Evolutionary conservation across 1,140 invertebrate species (phyloP).

Genomic region (Heliothis virescens): DNA sequence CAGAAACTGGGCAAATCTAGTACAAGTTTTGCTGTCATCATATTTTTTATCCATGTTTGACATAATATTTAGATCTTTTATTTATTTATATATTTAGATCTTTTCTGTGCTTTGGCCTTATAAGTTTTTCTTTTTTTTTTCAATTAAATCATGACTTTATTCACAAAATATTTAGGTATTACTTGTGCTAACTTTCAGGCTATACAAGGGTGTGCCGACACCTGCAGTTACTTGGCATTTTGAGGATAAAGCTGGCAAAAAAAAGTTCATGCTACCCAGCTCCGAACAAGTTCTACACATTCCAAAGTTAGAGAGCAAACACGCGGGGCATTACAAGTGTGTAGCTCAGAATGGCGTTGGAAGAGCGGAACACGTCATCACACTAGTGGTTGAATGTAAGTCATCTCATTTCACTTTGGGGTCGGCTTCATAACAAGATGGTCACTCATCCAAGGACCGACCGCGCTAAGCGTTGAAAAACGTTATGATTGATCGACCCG

Average conservation of each 20-base stretch:
- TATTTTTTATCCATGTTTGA: too few species aligned
- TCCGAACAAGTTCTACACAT: neutral
- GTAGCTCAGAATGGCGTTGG: constrained; percentile 8
- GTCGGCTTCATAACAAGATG: too few species aligned
- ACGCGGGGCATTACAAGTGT: constrained; percentile 21
- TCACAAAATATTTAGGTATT: neutral
- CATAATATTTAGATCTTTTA: too few species aligned
- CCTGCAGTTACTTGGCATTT: constrained; percentile 35
- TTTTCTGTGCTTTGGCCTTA: too few species aligned
- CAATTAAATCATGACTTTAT: neutral
- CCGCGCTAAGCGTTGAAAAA: too few species aligned
- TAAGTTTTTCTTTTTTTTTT: too few species aligned
- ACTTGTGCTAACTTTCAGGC: neutral
- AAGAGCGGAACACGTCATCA: neutral
- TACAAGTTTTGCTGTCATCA: too few species aligned
- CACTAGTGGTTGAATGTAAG: constrained; percentile 39
- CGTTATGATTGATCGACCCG: too few species aligned
- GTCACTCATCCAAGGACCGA: too few species aligned
- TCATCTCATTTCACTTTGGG: too few species aligned
- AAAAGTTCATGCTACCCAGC: neutral
- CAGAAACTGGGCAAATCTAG: too few species aligned
- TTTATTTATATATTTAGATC: too few species aligned
- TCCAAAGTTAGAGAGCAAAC: neutral
- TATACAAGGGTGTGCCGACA: constrained; percentile 11
- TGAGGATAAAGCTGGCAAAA: neutral